Percentiles rank a stretch among this genome's conserved stretches.
Conservation (phyloP, 2,113 vertebrate genomes). For the Alethe diademata region DNA sequence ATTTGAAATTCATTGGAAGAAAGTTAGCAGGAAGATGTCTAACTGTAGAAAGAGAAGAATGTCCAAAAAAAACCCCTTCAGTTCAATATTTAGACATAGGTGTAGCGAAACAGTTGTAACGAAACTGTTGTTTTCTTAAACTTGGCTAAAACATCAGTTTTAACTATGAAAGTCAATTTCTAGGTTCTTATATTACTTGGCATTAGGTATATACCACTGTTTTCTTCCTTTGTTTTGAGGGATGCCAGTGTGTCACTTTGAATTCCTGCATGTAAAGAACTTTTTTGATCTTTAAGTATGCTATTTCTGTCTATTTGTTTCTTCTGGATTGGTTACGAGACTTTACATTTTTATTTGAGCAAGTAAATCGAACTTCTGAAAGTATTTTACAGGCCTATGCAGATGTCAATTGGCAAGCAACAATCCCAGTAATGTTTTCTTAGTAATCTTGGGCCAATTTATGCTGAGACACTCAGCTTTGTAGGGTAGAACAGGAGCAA, state of each 20-base stretch:
- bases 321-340: not conserved
- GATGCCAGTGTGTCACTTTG: not conserved
- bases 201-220: not conserved
- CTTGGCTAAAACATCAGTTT: not conserved
- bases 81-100: not conserved
- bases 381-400: not conserved
- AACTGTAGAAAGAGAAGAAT: not conserved
- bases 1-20: not conserved
- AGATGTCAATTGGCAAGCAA: not conserved
- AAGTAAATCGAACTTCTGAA: not conserved
- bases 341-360: not conserved
- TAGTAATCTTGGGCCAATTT: not conserved
- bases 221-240: not conserved
- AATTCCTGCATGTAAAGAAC: not conserved
- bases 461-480: not conserved
- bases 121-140: not conserved
- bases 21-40: not conserved
- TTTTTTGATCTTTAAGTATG: not conserved
- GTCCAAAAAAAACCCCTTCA: not conserved
- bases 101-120: not conserved
- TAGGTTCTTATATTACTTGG: not conserved
- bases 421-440: not conserved
- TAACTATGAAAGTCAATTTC: not conserved
- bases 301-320: not conserved
- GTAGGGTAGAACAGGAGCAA: not conserved